A percentile compares a stretch with the other conserved stretches of the same genome.
phyloP scores from a whole-genome alignment of 2,113 vertebrate genomes.

The Tupaia chinensis region DNA sequence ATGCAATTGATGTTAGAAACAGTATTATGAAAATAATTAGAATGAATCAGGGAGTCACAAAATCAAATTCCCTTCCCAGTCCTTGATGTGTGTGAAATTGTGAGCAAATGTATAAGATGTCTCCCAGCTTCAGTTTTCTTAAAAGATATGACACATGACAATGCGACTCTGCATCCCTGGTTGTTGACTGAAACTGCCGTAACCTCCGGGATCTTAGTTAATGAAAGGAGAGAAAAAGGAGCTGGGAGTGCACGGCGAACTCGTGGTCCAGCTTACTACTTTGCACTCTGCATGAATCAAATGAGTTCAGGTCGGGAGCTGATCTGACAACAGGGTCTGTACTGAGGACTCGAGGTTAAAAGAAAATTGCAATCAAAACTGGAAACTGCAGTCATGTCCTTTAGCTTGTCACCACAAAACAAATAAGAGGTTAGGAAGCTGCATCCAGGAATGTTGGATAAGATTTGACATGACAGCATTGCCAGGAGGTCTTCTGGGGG shows the following conservation, averaged over 20 bases:
- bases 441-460: neutral
- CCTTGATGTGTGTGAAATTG: neutral
- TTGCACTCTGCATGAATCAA: neutral
- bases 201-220: neutral
- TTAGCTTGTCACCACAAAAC: slow-evolving; percentile 61
- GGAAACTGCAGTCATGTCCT: neutral
- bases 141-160: neutral
- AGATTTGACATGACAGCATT: slow-evolving; percentile 62
- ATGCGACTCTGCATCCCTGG: neutral
- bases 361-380: slow-evolving; percentile 58
- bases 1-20: neutral
- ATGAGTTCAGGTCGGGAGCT: neutral
- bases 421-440: slow-evolving; percentile 62
- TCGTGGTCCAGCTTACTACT: neutral
- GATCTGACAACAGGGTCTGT: slow-evolving; percentile 26
- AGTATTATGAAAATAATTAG: neutral
- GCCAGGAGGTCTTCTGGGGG: slow-evolving; percentile 52
- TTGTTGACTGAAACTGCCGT: neutral
- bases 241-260: too few relatives aligned
- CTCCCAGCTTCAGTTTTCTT: neutral
- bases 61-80: neutral
- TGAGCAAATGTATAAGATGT: neutral
- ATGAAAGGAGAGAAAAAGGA: neutral
- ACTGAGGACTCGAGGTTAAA: slow-evolving; percentile 20
- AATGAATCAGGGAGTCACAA: neutral